Evolutionary conservation across 2,113 vertebrate genomes (phyloP).

Genomic region (Phocoena sinus): DNA sequence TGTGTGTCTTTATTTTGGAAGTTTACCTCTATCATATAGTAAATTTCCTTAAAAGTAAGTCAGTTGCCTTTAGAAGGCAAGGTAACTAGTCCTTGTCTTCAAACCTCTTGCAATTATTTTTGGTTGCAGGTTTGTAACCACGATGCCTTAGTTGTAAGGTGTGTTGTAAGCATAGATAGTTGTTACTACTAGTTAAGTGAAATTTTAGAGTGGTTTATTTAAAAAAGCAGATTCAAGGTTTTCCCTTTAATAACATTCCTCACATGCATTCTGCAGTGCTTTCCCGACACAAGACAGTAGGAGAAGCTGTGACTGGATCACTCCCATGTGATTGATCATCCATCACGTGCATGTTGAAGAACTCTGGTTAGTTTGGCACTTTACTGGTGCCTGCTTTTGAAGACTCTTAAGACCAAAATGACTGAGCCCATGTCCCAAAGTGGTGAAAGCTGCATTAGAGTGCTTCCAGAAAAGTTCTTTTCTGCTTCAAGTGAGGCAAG

Average conservation of each 20-base stretch:
- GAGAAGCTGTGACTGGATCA: neutral
- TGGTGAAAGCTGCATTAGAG: neutral
- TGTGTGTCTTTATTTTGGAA: neutral
- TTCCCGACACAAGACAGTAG: neutral
- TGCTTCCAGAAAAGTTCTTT: neutral
- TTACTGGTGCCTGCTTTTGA: neutral
- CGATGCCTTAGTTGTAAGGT: neutral
- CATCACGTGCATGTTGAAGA: neutral
- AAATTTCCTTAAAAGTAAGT: neutral
- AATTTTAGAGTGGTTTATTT: neutral
- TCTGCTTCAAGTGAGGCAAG: neutral
- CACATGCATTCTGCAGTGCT: neutral
- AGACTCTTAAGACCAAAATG: neutral
- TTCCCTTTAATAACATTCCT: neutral
- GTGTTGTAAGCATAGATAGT: neutral
- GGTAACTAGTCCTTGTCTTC: neutral
- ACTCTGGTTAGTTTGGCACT: neutral
- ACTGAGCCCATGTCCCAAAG: neutral
- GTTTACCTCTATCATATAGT: neutral
- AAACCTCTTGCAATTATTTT: neutral
- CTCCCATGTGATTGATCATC: neutral
- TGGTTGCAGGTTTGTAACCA: neutral
- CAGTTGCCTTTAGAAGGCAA: neutral
- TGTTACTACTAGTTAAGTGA: neutral
- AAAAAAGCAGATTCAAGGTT: neutral